Evolutionary conservation across 2,888 invertebrate genomes (phyloP).

Genomic region (Lacanobia oleracea): DNA sequence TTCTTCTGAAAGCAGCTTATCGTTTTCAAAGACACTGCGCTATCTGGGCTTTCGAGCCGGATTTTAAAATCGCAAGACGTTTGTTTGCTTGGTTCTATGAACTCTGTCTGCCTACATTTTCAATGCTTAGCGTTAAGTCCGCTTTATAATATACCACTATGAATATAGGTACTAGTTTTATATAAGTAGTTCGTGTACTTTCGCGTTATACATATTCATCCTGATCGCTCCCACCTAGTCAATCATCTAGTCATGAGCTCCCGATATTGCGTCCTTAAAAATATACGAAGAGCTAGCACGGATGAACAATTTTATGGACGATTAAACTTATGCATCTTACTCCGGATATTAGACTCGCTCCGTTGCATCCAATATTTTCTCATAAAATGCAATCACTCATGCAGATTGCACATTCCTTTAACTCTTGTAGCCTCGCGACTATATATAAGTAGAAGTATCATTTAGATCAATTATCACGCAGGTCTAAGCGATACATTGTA

Average conservation of each 20-base stretch:
- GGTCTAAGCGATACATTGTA: background rate
- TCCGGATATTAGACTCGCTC: slow-evolving; percentile 15
- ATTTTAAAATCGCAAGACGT: background rate
- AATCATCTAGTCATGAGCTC: background rate
- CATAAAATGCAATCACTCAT: slow-evolving; percentile 7
- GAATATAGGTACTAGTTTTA: background rate
- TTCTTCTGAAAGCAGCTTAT: slow-evolving; percentile 11
- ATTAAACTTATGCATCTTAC: slow-evolving; percentile 11
- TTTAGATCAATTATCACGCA: slow-evolving; percentile 32
- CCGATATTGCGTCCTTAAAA: background rate
- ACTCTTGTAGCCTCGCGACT: background rate
- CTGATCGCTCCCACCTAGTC: background rate
- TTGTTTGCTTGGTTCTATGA: background rate
- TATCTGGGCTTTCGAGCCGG: background rate
- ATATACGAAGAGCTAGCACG: background rate
- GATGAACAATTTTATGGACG: slow-evolving; percentile 11
- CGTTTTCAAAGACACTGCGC: background rate
- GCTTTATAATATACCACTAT: too few relatives aligned
- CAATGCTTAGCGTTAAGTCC: too few relatives aligned
- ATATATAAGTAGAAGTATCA: background rate
- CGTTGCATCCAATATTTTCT: background rate
- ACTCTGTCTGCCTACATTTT: background rate
- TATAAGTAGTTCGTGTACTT: background rate
- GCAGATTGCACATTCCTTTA: slow-evolving; percentile 4
- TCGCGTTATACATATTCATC: background rate